Base-by-base conservation (phyloP, 2,888 invertebrate genomes). In the Drosophila falleni region DNA sequence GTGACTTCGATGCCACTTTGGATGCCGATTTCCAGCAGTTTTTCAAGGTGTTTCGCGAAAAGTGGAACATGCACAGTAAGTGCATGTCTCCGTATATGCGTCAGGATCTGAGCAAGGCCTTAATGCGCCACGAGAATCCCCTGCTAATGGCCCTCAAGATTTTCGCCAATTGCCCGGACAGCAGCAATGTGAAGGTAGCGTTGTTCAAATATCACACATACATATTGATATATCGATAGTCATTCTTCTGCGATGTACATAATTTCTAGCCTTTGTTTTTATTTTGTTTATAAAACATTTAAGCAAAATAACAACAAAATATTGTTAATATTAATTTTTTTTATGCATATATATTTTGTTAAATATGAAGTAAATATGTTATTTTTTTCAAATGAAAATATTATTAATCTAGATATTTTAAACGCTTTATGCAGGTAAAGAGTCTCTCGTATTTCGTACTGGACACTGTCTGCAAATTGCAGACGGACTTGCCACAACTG, bases 381-480 rank as follows among this genome's bases (percentile, higher is more conserved):
- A n/a, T n/a, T 19, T 19, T 19, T 19, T 19, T 19, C n/a, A n/a
- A n/a, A n/a, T 19, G 19, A 19, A 19, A 19, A 19, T 23, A 23
- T 23, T 23, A 4, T 23, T 23, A 3, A 23, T 23, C 2, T 23
- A 4, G 3, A 23, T 23, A 23, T 23, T 23, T 23, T 23, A 0
- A 23, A 23, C 23, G 0, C 23, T 4, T 92, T 67, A 80, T 92
- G n/a, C 92, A 92, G 66, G 90, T 89, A 26, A 93, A 91, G 67
- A 92, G 91, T 64, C 74, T 93, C 26, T 80, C 80, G 1, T 74
- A 70, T 72, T 80, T 74, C 94, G 93, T 95, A 72, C 93, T 95
- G 75, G 95, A 95, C 90, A 94, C 94, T 60, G 93, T 96, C 70
- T 92, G 94, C 71, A 93, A 93, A 72, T 94, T 94, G 92, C 93